Base-by-base conservation (phyloP, 2,797 vertebrate species). In the Microhierax caerulescens region DNA sequence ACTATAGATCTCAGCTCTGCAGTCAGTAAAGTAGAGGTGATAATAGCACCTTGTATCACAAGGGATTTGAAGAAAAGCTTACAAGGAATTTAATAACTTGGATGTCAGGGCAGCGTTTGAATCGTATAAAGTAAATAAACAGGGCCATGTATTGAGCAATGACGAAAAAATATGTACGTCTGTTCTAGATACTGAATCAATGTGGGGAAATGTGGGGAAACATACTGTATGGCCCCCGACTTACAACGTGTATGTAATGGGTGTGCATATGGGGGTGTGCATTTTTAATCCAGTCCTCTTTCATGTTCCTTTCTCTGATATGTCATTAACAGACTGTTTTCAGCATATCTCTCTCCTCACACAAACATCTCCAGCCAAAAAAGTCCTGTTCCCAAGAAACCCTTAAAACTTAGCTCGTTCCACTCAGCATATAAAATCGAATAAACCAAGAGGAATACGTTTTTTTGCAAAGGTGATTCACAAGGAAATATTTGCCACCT, bases 21-120 rank as follows among this genome's bases (percentile, higher is more conserved):
- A 53, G 85, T 85, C 72, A 11, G 69, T 88, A 90, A 77, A 91
- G 48, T 2, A 90, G 91, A 91, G 76, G 82, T 90, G 91, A 95
- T 94, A 94, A 90, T 24, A 95, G 84, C 77, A 95, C 92, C 92
- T 89, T 59, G 61, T 61, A 65, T 85, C 88, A 59, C 51, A 57
- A 54, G 95, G 86, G 84, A 80, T 88, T 87, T 76, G 82, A 85
- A 65, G 84, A 87, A 85, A 89, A 92, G 70, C 92, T 93, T 91
- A 75, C 43, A 63, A 67, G 84, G 78, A 94, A 85, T 95, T 94
- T 94, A 92, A 79, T 95, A 92, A 87, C 92, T 92, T 72, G 67
- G 70, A 80, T 53, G 14, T 89, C 84, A 85, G 81, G 70, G 60
- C 63, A 91, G 74, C 43, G 51, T 96, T 93, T 92, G 75, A 67